Evolutionary conservation across 2,797 vertebrate species (phyloP).

Genomic region (Peromyscus melanophrys): DNA sequence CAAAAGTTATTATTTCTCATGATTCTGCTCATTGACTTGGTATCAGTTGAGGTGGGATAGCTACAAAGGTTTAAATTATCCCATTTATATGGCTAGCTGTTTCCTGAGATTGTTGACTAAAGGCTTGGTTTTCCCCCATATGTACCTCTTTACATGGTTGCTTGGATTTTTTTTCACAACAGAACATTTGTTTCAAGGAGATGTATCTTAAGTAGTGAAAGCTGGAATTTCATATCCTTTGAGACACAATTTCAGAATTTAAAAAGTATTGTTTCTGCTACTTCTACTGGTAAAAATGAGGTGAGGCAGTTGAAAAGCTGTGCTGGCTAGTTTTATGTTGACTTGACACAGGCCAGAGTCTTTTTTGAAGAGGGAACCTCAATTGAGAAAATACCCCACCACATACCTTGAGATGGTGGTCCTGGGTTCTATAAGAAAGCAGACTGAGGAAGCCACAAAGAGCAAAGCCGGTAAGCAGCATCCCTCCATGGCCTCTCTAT

Average conservation of each 20-base stretch:
- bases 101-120: neutral
- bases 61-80: constrained; percentile 31
- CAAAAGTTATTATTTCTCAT: constrained; percentile 57
- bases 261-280: constrained; percentile 53
- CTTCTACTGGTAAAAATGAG: constrained; percentile 30
- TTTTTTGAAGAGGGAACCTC: neutral
- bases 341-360: neutral
- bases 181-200: constrained; percentile 27
- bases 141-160: neutral
- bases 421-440: neutral
- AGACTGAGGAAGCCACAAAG: neutral
- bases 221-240: constrained; percentile 41
- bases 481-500: neutral
- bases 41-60: constrained; percentile 32
- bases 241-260: constrained; percentile 13
- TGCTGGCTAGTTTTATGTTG: neutral
- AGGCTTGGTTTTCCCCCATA: neutral
- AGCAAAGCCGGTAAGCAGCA: neutral
- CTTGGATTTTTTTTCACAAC: neutral
- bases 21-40: neutral
- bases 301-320: neutral
- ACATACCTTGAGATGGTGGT: neutral
- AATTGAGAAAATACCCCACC: neutral
- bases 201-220: constrained; percentile 29
- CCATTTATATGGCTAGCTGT: neutral